Percentiles rank a stretch among this genome's conserved stretches.
Evolutionary conservation across 2,113 vertebrate genomes (phyloP).

Genomic region (Alligator sinensis): DNA sequence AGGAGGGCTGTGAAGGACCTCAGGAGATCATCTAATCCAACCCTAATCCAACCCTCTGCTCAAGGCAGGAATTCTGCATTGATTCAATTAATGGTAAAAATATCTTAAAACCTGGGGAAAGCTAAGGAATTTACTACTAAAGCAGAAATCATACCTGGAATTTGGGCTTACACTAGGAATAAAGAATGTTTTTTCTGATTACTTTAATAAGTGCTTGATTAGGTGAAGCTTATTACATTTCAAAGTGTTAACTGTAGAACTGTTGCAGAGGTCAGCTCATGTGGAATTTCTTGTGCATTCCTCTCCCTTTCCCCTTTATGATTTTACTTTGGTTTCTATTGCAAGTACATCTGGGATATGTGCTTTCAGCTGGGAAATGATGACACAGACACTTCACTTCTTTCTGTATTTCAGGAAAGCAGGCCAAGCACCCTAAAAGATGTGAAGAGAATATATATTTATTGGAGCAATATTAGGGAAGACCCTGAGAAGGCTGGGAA

Average conservation of each 20-base stretch:
- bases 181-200: constrained; percentile 5
- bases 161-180: background rate
- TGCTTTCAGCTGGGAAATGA: background rate
- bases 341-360: background rate
- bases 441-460: accelerated
- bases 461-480: accelerated
- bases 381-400: background rate
- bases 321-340: background rate
- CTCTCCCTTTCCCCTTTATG: background rate
- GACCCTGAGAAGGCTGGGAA: too few species aligned
- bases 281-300: background rate
- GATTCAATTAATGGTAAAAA: constrained; percentile 1
- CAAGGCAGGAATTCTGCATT: background rate
- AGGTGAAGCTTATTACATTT: background rate
- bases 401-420: background rate
- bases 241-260: background rate
- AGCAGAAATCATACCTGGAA: background rate
- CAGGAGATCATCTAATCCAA: too few species aligned
- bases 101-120: background rate
- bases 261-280: background rate
- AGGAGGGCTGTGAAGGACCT: accelerated
- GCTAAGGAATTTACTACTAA: background rate
- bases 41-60: too few species aligned
- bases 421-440: background rate
- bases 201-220: background rate